Conservation (phyloP, 2,888 invertebrate species). For the Orchestes rusci region DNA sequence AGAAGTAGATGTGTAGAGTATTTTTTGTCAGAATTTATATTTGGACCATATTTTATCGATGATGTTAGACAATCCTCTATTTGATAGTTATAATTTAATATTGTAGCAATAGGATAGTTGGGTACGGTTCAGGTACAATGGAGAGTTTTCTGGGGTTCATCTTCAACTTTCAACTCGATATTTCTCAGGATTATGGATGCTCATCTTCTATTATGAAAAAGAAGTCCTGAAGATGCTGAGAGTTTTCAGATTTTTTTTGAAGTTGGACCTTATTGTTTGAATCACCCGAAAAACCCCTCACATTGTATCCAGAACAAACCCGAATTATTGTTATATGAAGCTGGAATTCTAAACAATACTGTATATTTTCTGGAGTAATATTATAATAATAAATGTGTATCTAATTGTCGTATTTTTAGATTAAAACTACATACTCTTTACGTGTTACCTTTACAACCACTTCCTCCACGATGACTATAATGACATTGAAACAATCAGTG, state of each 20-base stretch:
- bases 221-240: too few relatives aligned
- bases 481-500: conserved; percentile 17
- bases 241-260: too few relatives aligned
- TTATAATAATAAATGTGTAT: conserved; percentile 3
- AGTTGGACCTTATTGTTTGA: too few relatives aligned
- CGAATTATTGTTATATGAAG: conserved; percentile 15
- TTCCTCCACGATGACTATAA: conserved; percentile 7
- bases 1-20: conserved; percentile 13
- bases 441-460: conserved; percentile 7
- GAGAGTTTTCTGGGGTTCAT: too few relatives aligned
- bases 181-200: too few relatives aligned
- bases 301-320: background rate
- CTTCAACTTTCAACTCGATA: too few relatives aligned
- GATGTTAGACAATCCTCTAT: conserved; percentile 17
- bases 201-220: too few relatives aligned
- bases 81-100: too few relatives aligned
- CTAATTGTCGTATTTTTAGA: conserved; percentile 19
- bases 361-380: conserved; percentile 20
- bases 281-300: too few relatives aligned
- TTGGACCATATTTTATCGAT: conserved; percentile 14
- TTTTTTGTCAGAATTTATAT: conserved; percentile 13
- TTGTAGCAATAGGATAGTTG: too few relatives aligned
- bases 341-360: conserved; percentile 22
- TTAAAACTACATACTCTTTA: conserved; percentile 3
- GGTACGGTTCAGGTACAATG: too few relatives aligned